Base-by-base conservation (phyloP, 2,888 invertebrate genomes). In the Mamestra brassicae region DNA sequence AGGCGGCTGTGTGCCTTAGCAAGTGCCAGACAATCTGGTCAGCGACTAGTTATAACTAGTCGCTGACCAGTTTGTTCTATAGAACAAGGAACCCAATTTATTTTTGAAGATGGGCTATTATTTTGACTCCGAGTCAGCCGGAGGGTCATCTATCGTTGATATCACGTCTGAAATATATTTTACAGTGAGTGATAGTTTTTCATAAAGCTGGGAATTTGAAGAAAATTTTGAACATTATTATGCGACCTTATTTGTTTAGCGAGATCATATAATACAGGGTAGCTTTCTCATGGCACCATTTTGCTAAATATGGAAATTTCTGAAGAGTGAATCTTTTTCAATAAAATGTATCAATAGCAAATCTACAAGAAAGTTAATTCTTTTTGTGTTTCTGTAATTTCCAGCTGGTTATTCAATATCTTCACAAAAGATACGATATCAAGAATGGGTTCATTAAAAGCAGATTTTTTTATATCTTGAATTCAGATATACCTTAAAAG, bases 1-100 rank as follows among this genome's bases (percentile, higher is more conserved):
- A 88, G 68, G 61, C 61, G 68, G 34, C 70, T 77, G 79, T 76
- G 78, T 75, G 70, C 75, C 76, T 74, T 7, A 76, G 75, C 45
- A 62, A 45, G 72, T 61, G 58, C 77, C 71, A 70, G 72, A 65
- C 76, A 57, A 76, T 34, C 78, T 64, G 66, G 65, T 50, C 62
- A 66, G 67, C 50, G n/a, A 42, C 13, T 69, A 69, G 60, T 54
- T 68, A 58, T 58, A 68, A 54, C 60, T 69, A 69, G 13, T 42
- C n/a, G 50, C 67, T 66, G 62, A 50, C 65, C 66, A 64, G 78
- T 36, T 76, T 57, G 76, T 65, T 26, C 26, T 26, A 26, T 36
- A 66, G 26, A 4, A 52, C 52, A 15, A 6, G 15, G 17, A 17
- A 17, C 17, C 52, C 52, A 52, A 52, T 7, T 52, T 6, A 52